These are phyloP conservation scores for Varanus komodoensis DNA, from an alignment of 2,113 vertebrate species.

Conservation along the genomic window DNA sequence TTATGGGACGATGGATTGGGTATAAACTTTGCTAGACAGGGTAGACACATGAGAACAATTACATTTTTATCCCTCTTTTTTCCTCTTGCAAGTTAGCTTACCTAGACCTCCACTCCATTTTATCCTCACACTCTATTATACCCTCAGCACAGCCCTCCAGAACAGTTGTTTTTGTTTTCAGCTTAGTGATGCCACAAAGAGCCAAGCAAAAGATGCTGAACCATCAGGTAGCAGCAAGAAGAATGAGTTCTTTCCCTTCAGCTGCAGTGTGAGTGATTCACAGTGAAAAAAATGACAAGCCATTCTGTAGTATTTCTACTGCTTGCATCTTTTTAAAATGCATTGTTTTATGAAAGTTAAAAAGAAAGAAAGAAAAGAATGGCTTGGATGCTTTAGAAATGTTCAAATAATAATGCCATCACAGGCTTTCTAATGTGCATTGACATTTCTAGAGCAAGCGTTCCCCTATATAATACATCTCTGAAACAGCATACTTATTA, in stretches of 20 bases:
- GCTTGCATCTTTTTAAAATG: neutral
- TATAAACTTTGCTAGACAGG: no score
- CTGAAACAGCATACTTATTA: neutral
- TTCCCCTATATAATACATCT: no score
- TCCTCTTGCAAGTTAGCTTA: no score
- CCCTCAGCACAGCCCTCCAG: neutral
- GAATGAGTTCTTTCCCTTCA: neutral
- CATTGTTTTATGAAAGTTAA: neutral
- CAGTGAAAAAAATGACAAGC: neutral
- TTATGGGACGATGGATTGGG: no score
- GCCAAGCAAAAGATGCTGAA: neutral
- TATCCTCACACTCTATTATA: no score
- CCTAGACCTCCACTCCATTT: no score
- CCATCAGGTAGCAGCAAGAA: neutral
- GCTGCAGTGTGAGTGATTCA: slow-evolving; percentile 8
- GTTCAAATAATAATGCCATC: neutral
- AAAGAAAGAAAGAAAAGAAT: neutral
- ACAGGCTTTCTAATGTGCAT: neutral
- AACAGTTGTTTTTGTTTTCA: neutral
- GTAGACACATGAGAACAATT: no score
- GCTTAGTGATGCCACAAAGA: neutral
- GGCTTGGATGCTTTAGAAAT: neutral
- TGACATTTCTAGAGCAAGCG: neutral
- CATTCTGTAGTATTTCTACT: neutral
- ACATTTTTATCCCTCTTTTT: no score